These are phyloP conservation scores for Drosophila falleni DNA, from an alignment of 2,888 invertebrate genomes.

Conservation along the genomic window DNA sequence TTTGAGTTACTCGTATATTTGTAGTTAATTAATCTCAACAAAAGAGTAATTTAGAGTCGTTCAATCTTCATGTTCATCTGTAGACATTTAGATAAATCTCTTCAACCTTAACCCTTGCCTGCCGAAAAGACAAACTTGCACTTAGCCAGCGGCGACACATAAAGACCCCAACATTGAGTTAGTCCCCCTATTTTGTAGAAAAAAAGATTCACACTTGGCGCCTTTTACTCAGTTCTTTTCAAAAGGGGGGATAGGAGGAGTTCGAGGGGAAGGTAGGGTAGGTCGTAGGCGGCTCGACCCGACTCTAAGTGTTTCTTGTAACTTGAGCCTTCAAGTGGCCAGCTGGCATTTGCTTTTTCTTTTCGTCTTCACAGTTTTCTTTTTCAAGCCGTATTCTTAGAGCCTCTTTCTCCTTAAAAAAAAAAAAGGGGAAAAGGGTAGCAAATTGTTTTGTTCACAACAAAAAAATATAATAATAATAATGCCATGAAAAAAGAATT, in stretches of 20 bases:
- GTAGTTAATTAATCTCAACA: not conserved
- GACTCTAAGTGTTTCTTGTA: slow-evolving; percentile 81
- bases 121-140: slow-evolving; percentile 51
- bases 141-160: slow-evolving; percentile 60
- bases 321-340: slow-evolving; percentile 80
- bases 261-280: slow-evolving; percentile 23
- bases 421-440: not conserved
- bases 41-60: not conserved
- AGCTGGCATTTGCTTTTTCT: slow-evolving; percentile 69
- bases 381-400: slow-evolving; percentile 46
- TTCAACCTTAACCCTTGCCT: slow-evolving; percentile 50
- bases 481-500: slow-evolving; percentile 50
- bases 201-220: slow-evolving; percentile 65
- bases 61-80: not conserved
- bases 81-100: not conserved
- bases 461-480: slow-evolving; percentile 26
- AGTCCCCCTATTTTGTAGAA: slow-evolving; percentile 2
- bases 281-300: slow-evolving; percentile 50
- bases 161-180: slow-evolving; percentile 44
- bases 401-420: slow-evolving; percentile 1
- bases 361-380: slow-evolving; percentile 59
- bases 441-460: slow-evolving; percentile 63
- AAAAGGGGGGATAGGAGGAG: not conserved
- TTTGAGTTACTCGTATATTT: not conserved
- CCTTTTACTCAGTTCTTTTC: slow-evolving; percentile 63